These are phyloP conservation scores for Parauchenoglanis punctatus DNA, from an alignment of 2,797 vertebrate genomes.

Conservation along the genomic window DNA sequence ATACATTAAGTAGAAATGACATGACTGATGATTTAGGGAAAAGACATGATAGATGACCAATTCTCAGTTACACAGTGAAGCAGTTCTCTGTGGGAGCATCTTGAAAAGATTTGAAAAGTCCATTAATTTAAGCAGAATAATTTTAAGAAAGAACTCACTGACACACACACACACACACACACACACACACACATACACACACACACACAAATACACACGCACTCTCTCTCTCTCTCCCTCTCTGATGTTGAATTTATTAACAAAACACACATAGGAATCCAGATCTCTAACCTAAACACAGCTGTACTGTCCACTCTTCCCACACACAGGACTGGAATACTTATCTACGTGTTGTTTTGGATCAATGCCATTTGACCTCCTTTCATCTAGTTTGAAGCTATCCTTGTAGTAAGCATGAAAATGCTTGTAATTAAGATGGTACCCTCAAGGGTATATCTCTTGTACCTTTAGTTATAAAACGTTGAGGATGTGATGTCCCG, in stretches of 20 bases:
- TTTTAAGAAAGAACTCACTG: neutral
- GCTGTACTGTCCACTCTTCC: constrained; percentile 25
- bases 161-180: constrained; percentile 1
- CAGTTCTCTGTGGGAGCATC: neutral
- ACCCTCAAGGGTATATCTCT: neutral
- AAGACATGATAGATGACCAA: neutral
- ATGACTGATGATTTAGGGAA: no score
- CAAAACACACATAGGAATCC: constrained; percentile 36
- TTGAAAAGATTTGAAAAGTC: neutral
- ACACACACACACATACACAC: neutral
- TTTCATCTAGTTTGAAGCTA: neutral
- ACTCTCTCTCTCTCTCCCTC: neutral
- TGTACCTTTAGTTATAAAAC: neutral
- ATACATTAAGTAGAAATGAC: no score
- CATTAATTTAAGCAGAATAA: neutral
- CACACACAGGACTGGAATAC: constrained; percentile 19
- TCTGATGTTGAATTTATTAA: constrained; percentile 17
- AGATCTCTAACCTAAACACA: constrained; percentile 43
- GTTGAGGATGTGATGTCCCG: neutral
- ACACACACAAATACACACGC: neutral
- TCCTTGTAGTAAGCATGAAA: neutral
- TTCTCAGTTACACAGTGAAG: neutral
- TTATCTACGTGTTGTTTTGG: constrained; percentile 2
- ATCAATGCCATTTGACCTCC: neutral
- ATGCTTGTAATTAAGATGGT: neutral